Base-by-base conservation (phyloP, 2,113 vertebrate species). In the Saguinus midas region DNA sequence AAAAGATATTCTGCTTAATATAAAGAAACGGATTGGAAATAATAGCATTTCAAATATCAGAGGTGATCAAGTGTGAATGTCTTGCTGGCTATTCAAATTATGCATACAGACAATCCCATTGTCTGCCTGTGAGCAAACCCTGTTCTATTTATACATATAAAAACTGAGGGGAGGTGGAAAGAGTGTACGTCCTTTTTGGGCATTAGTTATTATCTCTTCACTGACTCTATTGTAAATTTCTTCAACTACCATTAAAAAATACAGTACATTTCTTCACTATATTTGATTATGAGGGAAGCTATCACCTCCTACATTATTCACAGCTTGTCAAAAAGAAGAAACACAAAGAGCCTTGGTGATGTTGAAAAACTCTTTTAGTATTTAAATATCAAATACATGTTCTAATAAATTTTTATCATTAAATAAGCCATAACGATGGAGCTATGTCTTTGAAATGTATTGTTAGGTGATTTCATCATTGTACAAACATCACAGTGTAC, bases 241-340 rank as follows among this genome's bases (percentile, higher is more conserved):
- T 93, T 88, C 64, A 91, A 96, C 91, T 83, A 82, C 25, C 72
- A 83, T 90, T 95, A 92, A 89, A 95, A 95, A 92, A 72, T 61
- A 79, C 27, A 87, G 66, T 90, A 83, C 43, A 80, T 94, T 37
- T 87, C 73, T 97, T 96, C 94, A 95, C 68, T 90, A 84, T 84
- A 81, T 91, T 85, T 93, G 78, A 96, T 86, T 93, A 93, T 82
- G 79, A 97, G 66, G 87, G 91, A 96, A 94, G 87, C 50, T 95
- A 52, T 94, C 14, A 82, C 84, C 43, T 82, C 78, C 87, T 96
- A 95, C 78, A 87, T 83, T 94, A 86, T 86, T 97, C 73, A 96
- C 27, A 87, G 57, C 79, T 97, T 97, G 43, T 89, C 84, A 96
- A 82, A 80, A 97, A 91, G 25, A 76, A 90, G 37, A 89, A 90